phyloP scores from a whole-genome alignment of 92 coral and sea anemone genomes.

The Epizoanthus rinbou region DNA sequence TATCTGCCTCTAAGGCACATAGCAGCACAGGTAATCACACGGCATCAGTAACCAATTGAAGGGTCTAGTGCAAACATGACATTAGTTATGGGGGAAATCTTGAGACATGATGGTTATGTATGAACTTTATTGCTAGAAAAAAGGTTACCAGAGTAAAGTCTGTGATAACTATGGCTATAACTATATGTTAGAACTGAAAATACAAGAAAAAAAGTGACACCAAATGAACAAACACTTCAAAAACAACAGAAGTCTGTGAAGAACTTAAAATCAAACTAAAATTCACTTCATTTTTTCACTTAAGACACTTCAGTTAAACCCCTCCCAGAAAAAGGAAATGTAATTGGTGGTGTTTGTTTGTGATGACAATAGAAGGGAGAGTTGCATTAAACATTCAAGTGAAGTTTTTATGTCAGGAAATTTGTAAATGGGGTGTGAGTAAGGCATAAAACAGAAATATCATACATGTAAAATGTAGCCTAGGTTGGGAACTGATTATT shows the following conservation, averaged over 20 bases:
- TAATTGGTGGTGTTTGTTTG: too few relatives aligned
- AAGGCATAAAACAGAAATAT: too few relatives aligned
- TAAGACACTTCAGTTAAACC: too few relatives aligned
- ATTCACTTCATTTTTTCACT: too few relatives aligned
- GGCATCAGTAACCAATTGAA: constrained; percentile 15
- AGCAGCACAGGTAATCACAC: constrained; percentile 79
- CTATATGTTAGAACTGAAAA: constrained; percentile 21
- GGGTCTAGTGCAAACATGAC: constrained; percentile 23
- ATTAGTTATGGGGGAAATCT: constrained; percentile 7
- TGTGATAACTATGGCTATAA: neutral
- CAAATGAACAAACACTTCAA: neutral
- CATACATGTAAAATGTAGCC: too few relatives aligned
- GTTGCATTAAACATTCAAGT: too few relatives aligned
- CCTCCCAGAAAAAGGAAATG: too few relatives aligned
- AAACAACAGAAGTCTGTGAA: constrained; percentile 22
- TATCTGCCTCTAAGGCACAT: constrained; percentile 91
- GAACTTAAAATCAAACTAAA: neutral
- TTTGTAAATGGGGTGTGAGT: too few relatives aligned
- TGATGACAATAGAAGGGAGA: too few relatives aligned
- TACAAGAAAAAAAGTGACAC: neutral
- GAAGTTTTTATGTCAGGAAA: too few relatives aligned
- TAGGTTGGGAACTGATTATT: too few relatives aligned
- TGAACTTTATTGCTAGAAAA: neutral
- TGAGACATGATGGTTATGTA: neutral
- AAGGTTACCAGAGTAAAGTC: constrained; percentile 18